phyloP scores from a whole-genome alignment of 1,140 invertebrate genomes.

The Diachasma alloeum region DNA sequence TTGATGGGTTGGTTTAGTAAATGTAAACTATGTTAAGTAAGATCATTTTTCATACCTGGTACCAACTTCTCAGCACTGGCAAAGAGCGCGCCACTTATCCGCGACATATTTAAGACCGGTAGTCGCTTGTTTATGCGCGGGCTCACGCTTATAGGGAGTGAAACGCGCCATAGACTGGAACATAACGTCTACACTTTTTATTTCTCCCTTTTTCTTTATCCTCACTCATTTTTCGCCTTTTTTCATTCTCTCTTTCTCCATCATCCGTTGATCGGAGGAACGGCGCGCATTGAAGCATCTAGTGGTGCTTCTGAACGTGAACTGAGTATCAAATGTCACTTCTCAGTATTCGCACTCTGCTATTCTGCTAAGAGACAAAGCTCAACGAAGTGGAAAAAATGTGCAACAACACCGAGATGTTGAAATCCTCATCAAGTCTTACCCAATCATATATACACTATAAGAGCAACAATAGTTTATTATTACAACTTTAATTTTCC shows the following conservation, averaged over 20 bases:
- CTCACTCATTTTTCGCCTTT: slow-evolving; percentile 3
- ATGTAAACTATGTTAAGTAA: background rate
- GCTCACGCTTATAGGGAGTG: slow-evolving; percentile 41
- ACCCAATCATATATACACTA: too few species aligned
- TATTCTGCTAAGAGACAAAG: slow-evolving; percentile 41
- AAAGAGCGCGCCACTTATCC: slow-evolving; percentile 18
- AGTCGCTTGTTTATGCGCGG: slow-evolving; percentile 50
- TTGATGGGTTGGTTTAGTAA: background rate
- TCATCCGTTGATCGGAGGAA: background rate
- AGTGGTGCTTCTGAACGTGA: slow-evolving; percentile 43
- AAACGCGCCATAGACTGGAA: slow-evolving; percentile 29
- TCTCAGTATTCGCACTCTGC: slow-evolving; percentile 36
- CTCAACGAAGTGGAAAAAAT: slow-evolving; percentile 18
- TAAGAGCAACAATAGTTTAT: too few species aligned
- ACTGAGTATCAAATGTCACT: slow-evolving; percentile 49
- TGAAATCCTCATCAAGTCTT: too few species aligned
- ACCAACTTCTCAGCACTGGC: slow-evolving; percentile 26
- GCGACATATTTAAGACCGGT: slow-evolving; percentile 50
- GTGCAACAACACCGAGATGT: background rate
- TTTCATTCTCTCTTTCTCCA: background rate
- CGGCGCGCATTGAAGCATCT: slow-evolving; percentile 11
- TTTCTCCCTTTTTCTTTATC: slow-evolving; percentile 26
- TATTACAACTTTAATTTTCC: too few species aligned
- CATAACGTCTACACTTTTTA: slow-evolving; percentile 6
- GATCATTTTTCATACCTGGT: slow-evolving; percentile 8